Conservation (phyloP, 2,888 invertebrate species). For the Siphonodentalium dalli region DNA sequence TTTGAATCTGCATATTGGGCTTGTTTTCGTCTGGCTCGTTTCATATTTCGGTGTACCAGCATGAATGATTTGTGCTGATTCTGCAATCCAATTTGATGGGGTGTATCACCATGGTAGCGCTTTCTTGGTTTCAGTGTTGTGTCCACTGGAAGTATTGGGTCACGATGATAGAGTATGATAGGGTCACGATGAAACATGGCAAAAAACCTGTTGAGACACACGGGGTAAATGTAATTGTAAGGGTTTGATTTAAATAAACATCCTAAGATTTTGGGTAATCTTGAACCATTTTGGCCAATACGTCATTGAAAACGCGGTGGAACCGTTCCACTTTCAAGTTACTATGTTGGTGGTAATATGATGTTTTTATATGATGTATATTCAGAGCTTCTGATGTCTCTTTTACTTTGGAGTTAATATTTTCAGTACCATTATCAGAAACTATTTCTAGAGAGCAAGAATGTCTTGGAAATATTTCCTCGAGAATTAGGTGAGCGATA, state of each 20-base stretch:
- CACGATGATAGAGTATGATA: slow-evolving; percentile 20
- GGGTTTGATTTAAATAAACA: slow-evolving; percentile 22
- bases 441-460: slow-evolving; percentile 4
- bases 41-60: slow-evolving; percentile 8
- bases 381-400: slow-evolving; percentile 13
- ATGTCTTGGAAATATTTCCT: slow-evolving; percentile 10
- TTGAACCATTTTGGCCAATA: slow-evolving; percentile 11
- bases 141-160: slow-evolving; percentile 23
- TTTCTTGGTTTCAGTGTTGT: slow-evolving; percentile 13
- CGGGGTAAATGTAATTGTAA: slow-evolving; percentile 21
- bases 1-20: too few species aligned
- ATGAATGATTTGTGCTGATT: slow-evolving; percentile 12
- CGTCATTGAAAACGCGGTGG: slow-evolving; percentile 17
- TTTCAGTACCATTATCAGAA: slow-evolving; percentile 19
- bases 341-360: slow-evolving; percentile 19
- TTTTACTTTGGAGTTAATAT: slow-evolving; percentile 8
- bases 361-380: slow-evolving; percentile 26
- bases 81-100: slow-evolving; percentile 6
- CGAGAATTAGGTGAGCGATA: slow-evolving; percentile 11
- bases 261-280: slow-evolving; percentile 18
- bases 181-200: too few species aligned
- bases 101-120: slow-evolving; percentile 12
- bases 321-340: slow-evolving; percentile 16
- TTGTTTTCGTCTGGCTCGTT: slow-evolving; percentile 8
- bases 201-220: slow-evolving; percentile 13